Conservation (phyloP, 2,113 vertebrate genomes). For the Symphodus melops region DNA sequence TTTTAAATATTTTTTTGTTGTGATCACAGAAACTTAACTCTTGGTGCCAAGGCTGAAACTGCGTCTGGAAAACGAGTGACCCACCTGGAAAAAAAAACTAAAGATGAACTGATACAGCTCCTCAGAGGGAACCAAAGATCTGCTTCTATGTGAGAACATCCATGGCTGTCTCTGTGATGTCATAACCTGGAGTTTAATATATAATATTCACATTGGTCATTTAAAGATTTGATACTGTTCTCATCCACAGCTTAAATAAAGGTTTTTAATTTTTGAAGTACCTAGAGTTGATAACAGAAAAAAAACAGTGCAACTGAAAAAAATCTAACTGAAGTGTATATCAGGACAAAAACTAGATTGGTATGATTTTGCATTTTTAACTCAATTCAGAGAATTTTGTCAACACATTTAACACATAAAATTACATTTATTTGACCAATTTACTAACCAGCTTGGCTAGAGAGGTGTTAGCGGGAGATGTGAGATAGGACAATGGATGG, state of each 20-base stretch:
- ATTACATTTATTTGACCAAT: no score
- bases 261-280: background rate
- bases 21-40: slow-evolving; percentile 86
- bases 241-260: background rate
- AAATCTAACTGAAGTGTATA: background rate
- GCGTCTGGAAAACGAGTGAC: slow-evolving; percentile 88
- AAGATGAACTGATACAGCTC: slow-evolving; percentile 77
- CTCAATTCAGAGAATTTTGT: no score
- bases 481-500: no score
- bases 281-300: background rate
- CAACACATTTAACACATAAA: no score
- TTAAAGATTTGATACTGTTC: background rate
- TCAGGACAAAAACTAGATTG: no score
- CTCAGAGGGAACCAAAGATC: slow-evolving; percentile 60
- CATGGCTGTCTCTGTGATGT: background rate
- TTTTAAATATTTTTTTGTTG: background rate
- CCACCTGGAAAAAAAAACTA: slow-evolving; percentile 72
- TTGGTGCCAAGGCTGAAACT: slow-evolving; percentile 92
- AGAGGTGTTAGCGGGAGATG: no score
- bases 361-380: no score
- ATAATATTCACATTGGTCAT: background rate
- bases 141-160: slow-evolving; percentile 86
- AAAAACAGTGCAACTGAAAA: background rate
- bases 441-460: no score
- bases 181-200: background rate